Percentiles rank a stretch among this genome's conserved stretches.
Evolutionary conservation across 2,797 vertebrate species (phyloP).

Genomic region (Clamator glandarius): DNA sequence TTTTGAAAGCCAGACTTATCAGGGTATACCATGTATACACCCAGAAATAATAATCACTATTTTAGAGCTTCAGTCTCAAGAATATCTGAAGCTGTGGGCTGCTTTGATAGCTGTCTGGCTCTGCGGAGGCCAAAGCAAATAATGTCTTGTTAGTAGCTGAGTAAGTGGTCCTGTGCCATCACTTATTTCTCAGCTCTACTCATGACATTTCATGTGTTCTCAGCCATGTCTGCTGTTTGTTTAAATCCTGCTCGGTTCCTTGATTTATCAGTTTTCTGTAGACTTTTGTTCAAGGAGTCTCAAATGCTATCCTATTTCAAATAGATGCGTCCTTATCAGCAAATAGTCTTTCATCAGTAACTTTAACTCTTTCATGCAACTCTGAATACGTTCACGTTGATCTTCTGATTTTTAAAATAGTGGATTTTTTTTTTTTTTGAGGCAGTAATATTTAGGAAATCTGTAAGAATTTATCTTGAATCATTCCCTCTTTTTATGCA

Average conservation of each 20-base stretch:
- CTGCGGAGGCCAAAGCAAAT: constrained; percentile 5
- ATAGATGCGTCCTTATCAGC: constrained; percentile 54
- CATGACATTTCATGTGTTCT: constrained; percentile 54
- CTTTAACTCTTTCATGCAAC: neutral
- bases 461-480: neutral
- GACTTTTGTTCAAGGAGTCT: constrained; percentile 42
- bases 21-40: neutral
- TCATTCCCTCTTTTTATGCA: neutral
- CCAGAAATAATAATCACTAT: neutral
- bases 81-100: neutral
- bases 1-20: neutral
- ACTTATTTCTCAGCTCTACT: constrained; percentile 57
- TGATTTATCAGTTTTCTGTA: constrained; percentile 68
- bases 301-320: constrained; percentile 57
- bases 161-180: constrained; percentile 58
- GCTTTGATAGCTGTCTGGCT: neutral
- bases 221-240: constrained; percentile 60
- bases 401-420: neutral
- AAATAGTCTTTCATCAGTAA: constrained; percentile 54
- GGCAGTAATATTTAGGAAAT: neutral
- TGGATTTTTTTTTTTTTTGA: neutral
- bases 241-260: constrained; percentile 59
- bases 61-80: neutral
- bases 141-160: constrained; percentile 53
- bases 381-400: neutral